Conservation (phyloP, 2,113 vertebrate genomes). For the Tachuris rubrigastra region DNA sequence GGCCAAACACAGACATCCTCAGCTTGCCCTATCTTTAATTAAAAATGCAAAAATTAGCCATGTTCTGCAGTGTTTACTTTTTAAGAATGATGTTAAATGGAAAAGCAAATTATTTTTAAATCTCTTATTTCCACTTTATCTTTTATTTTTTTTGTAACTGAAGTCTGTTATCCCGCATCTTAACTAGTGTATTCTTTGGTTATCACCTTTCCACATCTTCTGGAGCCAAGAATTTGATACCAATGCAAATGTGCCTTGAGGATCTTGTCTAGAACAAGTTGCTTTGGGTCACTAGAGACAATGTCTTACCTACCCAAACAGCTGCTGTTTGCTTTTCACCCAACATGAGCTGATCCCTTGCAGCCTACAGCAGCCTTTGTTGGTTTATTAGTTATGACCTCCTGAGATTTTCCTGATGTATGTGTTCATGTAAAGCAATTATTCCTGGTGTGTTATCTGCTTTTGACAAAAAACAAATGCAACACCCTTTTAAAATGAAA, state of each 20-base stretch:
- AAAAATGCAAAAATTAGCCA: not conserved
- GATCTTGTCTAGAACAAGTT: not conserved
- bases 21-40: not conserved
- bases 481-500: not conserved
- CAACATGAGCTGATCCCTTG: not conserved
- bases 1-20: not conserved
- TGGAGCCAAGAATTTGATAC: not conserved
- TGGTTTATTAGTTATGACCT: not conserved
- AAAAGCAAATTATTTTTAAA: not conserved
- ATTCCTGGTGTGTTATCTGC: not conserved
- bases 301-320: not conserved
- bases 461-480: not conserved
- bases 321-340: not conserved
- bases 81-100: not conserved
- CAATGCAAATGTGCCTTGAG: not conserved
- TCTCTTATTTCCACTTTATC: not conserved
- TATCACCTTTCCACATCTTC: not conserved
- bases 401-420: not conserved
- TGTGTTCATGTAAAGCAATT: fast-evolving
- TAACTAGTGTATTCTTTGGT: not conserved
- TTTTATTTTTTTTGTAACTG: not conserved
- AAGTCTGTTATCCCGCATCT: not conserved
- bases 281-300: not conserved
- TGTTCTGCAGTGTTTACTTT: not conserved
- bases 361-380: not conserved